Evolutionary conservation across 1,140 invertebrate genomes (phyloP), one percentile per base, ranked within the genome.

Genomic region (Macrosteles quadrilineatus): DNA sequence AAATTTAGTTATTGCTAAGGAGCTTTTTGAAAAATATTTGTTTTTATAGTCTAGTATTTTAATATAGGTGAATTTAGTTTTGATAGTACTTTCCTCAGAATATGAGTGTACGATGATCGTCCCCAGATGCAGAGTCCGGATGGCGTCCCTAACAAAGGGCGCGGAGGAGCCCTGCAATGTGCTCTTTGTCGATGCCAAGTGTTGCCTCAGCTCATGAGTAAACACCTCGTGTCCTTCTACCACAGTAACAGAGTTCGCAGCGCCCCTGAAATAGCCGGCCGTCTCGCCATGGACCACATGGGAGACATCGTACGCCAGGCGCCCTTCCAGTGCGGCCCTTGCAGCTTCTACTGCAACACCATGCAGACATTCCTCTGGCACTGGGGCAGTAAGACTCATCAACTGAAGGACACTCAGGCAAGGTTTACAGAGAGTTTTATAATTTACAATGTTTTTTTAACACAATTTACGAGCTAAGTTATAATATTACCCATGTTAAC

Each of bases 271-370:
- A 84, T 86, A 45, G 85, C 86, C 40, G 82, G 82, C 71, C 78
- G 82, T 25, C 84, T 91, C 74, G 86, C 94, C 47, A 81, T 94
- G 25, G 85, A 89, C 53, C 91, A 95, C 78, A 92, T 93, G 77
- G 85, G 83, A 65, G 87, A 87, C 71, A 88, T 94, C 73, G 88
- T 94, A 1, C 83, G 87, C 36, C 88, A 94, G 73, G 89, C 90
- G 68, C 91, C 91, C 0, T 96, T 91, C 77, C 93, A 94, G 78
- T 96, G 93, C 76, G 85, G 85, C 23, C 82, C 90, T 0, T 96
- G 94, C 80, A 87, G 87, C 53, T 96, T 93, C 80, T 96, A 93
- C 80, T 91, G 89, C 73, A 94, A 95, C 78, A 88, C 87, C 59
- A 84, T 90, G 27, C 81, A 86, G 23, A 83, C 87, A 55, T 93